Evolutionary conservation across 2,888 invertebrate species (phyloP).

Genomic region (Agrotis ipsilon): DNA sequence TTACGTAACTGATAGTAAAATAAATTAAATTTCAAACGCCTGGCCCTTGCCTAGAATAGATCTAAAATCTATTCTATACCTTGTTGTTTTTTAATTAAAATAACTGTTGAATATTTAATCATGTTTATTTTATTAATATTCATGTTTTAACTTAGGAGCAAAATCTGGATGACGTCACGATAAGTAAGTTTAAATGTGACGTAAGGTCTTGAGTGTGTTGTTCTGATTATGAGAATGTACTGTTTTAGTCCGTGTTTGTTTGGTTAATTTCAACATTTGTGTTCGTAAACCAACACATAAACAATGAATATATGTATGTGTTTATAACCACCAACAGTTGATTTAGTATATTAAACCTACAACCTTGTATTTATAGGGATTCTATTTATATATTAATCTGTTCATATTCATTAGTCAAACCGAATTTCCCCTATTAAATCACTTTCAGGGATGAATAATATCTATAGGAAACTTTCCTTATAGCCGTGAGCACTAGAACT

Average conservation of each 20-base stretch:
- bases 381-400: neutral
- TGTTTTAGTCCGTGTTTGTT: conserved; percentile 33
- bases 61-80: neutral
- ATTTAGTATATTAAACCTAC: no score
- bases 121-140: no score
- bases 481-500: no score
- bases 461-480: no score
- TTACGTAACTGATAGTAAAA: no score
- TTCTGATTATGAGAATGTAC: conserved; percentile 53
- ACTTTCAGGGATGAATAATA: no score
- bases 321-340: no score
- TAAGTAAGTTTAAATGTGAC: conserved; percentile 44
- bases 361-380: neutral
- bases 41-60: neutral
- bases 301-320: conserved; percentile 18
- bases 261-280: conserved; percentile 12
- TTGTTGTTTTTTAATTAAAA: no score
- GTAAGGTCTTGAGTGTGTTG: conserved; percentile 46
- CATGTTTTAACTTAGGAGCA: neutral
- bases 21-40: no score
- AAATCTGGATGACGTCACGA: conserved; percentile 49
- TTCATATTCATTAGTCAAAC: no score
- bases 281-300: neutral
- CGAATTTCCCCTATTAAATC: no score
- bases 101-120: no score